A percentile compares a stretch with the other conserved stretches of the same genome.
Evolutionary conservation across 2,888 invertebrate genomes (phyloP).

Genomic region (Andrena camellia): DNA sequence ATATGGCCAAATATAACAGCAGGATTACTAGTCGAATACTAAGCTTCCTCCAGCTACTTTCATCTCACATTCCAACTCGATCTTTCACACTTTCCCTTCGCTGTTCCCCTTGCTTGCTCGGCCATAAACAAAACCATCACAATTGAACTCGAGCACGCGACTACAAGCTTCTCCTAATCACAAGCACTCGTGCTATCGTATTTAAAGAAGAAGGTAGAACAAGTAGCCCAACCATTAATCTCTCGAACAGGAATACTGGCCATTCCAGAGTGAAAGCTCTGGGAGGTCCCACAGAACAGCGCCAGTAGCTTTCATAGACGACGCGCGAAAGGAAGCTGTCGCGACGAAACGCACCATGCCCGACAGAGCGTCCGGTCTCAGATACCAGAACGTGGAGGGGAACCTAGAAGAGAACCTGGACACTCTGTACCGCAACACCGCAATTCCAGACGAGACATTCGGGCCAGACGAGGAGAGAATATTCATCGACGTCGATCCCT

Average conservation of each 20-base stretch:
- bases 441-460: conserved; percentile 81
- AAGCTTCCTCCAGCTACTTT: neutral
- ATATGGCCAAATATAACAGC: neutral
- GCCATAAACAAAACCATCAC: too few relatives aligned
- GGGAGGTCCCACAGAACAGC: conserved; percentile 90
- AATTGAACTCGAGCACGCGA: neutral
- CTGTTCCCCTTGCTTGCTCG: too few relatives aligned
- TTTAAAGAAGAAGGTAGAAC: neutral
- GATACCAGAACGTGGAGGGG: conserved; percentile 71
- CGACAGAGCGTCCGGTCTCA: conserved; percentile 63
- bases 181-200: neutral
- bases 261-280: conserved; percentile 89
- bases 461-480: conserved; percentile 83
- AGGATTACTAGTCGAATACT: neutral
- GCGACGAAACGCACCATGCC: conserved; percentile 65
- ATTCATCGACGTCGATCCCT: conserved; percentile 83
- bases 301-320: conserved; percentile 66
- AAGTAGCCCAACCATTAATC: neutral
- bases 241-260: conserved; percentile 88
- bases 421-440: conserved; percentile 75
- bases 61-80: neutral
- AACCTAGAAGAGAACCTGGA: conserved; percentile 73
- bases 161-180: neutral
- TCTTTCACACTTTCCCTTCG: neutral
- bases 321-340: conserved; percentile 49